Evolutionary conservation across 2,113 vertebrate genomes (phyloP), one percentile per base, ranked within the genome.

Genomic region (Boleophthalmus pectinirostris): DNA sequence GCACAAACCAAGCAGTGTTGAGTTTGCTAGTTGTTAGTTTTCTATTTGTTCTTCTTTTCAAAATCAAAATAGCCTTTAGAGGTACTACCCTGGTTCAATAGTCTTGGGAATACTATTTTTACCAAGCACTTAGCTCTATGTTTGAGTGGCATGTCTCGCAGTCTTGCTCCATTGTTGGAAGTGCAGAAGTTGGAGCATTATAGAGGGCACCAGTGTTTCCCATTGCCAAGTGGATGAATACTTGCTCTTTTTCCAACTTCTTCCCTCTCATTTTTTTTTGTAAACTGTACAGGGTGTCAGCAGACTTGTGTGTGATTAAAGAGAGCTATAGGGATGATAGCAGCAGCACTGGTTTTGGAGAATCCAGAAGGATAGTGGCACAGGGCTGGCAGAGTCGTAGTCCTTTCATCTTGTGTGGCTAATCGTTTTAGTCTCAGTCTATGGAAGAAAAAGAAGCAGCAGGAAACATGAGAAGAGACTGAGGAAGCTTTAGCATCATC

Each of bases 361-460:
- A 81, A 78, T 21, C 1, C n/a, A 74, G 75, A 65, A 29, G 49
- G 20, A 43, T n/a, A 38, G 33, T 67, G 79, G 66, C 68, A 29
- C 15, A 24, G 72, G 78, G 73, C 74, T 84, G 85, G 81, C 84
- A 80, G 74, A 86, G 76, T 64, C 24, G 1, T 45, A 57, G 83
- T 75, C 45, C 53, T 73, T 74, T 87, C 87, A 73, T 80, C 79
- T 75, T 80, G 76, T 78, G 53, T 20, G 7, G 70, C 61, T 87
- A 84, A 87, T 88, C 87, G 74, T 76, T 87, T 87, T 82, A 73
- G 82, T 88, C 74, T 77, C 77, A 75, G 80, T 72, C 51, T 64
- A 75, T 79, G 81, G 74, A 78, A 43, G 9, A 43, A 43, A 43
- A 43, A 77, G 86, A 51, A 75, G 76, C 72, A 23, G 75, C 70